Evolutionary conservation across 1,140 invertebrate species (phyloP).

Genomic region (Bombus sylvicola): DNA sequence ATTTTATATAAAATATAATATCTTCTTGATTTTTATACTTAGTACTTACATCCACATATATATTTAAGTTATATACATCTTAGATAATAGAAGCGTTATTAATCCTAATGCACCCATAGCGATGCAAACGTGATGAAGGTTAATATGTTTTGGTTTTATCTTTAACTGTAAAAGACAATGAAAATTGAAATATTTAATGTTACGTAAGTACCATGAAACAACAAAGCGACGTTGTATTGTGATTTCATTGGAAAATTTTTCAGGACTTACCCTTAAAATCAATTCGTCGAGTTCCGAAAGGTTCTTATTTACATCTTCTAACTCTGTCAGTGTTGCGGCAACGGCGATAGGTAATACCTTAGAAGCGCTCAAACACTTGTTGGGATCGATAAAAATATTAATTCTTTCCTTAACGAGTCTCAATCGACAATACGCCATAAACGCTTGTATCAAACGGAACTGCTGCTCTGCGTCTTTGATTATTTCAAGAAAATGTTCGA

Average conservation of each 20-base stretch:
- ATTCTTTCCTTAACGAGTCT: conserved; percentile 27
- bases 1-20: background rate
- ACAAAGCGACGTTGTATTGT: background rate
- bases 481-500: conserved; percentile 27
- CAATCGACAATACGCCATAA: conserved; percentile 38
- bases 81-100: conserved; percentile 34
- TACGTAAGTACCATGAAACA: background rate
- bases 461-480: conserved; percentile 23
- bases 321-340: conserved; percentile 25
- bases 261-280: conserved; percentile 14
- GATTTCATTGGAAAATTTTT: no score
- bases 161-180: background rate
- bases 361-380: conserved; percentile 49
- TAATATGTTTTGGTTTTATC: conserved; percentile 6
- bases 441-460: conserved; percentile 29
- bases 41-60: background rate
- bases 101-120: conserved; percentile 30
- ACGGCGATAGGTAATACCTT: conserved; percentile 10
- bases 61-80: conserved; percentile 12
- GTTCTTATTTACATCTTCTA: conserved; percentile 23
- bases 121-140: background rate
- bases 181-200: background rate
- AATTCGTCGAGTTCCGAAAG: conserved; percentile 35
- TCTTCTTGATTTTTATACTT: background rate
- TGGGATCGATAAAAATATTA: conserved; percentile 37